Percentiles rank a stretch among this genome's conserved stretches.
Evolutionary conservation across 2,113 vertebrate species (phyloP).

Genomic region (Rhabdomys dilectus): DNA sequence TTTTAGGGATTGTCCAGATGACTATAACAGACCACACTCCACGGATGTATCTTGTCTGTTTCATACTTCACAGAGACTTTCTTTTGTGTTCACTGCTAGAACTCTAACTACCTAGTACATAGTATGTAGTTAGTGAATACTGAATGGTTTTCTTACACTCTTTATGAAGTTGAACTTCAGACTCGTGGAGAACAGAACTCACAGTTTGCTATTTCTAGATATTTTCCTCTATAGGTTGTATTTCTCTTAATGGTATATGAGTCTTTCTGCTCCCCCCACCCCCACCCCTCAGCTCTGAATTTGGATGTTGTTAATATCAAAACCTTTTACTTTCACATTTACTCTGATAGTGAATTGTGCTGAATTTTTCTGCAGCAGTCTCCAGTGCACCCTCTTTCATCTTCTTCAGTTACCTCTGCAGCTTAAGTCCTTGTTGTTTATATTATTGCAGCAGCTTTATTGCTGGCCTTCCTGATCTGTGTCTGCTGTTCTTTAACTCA

Average conservation of each 20-base stretch:
- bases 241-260: not conserved
- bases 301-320: not conserved
- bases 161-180: not conserved
- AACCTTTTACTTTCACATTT: not conserved
- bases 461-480: not conserved
- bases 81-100: constrained; percentile 1
- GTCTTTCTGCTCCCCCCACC: not conserved
- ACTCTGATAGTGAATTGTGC: not conserved
- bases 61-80: not conserved
- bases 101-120: not conserved
- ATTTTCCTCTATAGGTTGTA: not conserved
- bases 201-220: not conserved
- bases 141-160: not conserved
- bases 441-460: not conserved
- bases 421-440: not conserved
- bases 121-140: not conserved
- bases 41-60: not conserved
- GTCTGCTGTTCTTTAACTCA: not conserved
- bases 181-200: not conserved
- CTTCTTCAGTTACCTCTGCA: not conserved
- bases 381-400: not conserved
- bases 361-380: not conserved
- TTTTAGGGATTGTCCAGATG: not conserved
- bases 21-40: not conserved
- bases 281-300: not conserved